phyloP scores from a whole-genome alignment of 2,888 invertebrate genomes.

The Alviniconcha strummeri region DNA sequence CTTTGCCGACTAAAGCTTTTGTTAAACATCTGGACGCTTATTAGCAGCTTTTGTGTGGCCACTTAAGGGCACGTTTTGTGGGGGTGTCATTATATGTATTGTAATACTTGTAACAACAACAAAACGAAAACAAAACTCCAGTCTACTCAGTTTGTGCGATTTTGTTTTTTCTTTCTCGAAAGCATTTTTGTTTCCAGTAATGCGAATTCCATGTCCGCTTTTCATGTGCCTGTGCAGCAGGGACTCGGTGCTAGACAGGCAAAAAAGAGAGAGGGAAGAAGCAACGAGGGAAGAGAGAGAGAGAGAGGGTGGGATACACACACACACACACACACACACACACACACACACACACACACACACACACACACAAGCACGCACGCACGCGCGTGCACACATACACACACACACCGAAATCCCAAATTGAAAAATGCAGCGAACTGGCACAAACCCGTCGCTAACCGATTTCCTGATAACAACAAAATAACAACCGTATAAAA shows the following conservation, averaged over 20 bases:
- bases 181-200: too few species aligned
- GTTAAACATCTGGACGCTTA: too few species aligned
- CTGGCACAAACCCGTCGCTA: too few species aligned
- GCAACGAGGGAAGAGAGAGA: not conserved
- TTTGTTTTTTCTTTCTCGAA: too few species aligned
- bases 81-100: not conserved
- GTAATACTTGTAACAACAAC: not conserved
- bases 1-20: too few species aligned
- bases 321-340: constrained; percentile 2
- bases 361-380: constrained; percentile 11
- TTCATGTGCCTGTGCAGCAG: too few species aligned
- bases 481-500: too few species aligned
- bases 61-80: not conserved
- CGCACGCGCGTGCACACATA: not conserved
- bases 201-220: too few species aligned
- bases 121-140: too few species aligned
- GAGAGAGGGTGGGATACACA: not conserved
- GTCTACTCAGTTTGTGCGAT: too few species aligned
- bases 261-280: not conserved
- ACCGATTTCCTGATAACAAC: too few species aligned
- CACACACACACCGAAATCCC: not conserved
- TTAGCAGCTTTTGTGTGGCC: not conserved
- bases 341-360: constrained; percentile 12
- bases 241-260: not conserved
- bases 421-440: too few species aligned